Base-by-base conservation (phyloP, 37 sponge, comb jelly and placozoan genomes). In the Bolinopsis microptera region DNA sequence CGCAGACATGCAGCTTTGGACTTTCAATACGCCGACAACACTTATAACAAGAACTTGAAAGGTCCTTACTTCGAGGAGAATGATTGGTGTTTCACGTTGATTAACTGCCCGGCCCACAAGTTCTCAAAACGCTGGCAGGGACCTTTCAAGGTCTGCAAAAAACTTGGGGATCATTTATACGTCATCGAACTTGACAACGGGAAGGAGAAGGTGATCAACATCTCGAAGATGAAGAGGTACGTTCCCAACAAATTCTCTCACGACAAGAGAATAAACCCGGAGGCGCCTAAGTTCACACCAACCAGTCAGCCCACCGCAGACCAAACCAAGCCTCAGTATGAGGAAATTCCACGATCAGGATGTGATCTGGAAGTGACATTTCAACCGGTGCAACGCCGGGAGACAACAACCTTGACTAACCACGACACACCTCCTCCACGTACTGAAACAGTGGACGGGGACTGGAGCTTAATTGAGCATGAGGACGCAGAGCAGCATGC, bases 1-100 rank as follows among this genome's bases (percentile, higher is more conserved):
- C 24, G 76, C 8, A 16, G 76, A 74, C 76, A 74, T 74, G 76
- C 76, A 13, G 76, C 24, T 8, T 27, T 74, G 26, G 76, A 74
- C 76, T 74, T 74, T 27, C 27, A 74, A 27, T 74, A 74, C 76
- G 28, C 27, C 8, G 76, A 74, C 76, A 74, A 74, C 76, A 8
- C 24, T 22, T 74, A 74, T 27, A 74, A 74, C 76, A 74, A 74
- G 28, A 26, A 13, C 22, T 5, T 74, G 27, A 74, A 13, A 26
- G 76, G 76, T 8, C 76, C 76, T 16, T 74, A 26, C 28, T 8
- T n/a, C 8, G 76, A 74, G 76, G 28, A 74, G 28, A n/a, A n/a
- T 74, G 76, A 74, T n/a, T 74, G 76, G 76, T 26, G 27, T 26
- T 74, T 74, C 76, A 26, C 27, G 5, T 27, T 13, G 28, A n/a